Evolutionary conservation across 2,888 invertebrate species (phyloP).

Genomic region (Auanema sp.): DNA sequence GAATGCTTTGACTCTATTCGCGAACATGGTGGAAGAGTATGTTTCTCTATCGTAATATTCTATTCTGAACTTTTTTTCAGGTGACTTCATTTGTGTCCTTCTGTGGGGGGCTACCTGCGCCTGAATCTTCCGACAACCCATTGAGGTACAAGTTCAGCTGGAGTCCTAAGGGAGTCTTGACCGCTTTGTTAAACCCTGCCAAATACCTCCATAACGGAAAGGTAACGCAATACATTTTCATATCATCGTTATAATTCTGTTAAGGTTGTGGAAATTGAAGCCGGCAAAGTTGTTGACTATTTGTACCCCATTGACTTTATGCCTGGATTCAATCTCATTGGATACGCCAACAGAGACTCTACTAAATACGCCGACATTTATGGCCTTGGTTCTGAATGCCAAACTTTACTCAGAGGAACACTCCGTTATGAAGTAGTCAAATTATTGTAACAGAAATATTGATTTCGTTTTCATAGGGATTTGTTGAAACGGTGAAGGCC

Average conservation of each 20-base stretch:
- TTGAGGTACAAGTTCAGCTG: conserved; percentile 86
- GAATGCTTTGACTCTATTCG: conserved; percentile 91
- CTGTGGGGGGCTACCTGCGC: conserved; percentile 95
- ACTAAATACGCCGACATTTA: conserved; percentile 84
- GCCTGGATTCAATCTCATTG: conserved; percentile 87
- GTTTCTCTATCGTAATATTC: neutral
- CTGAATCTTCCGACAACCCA: conserved; percentile 87
- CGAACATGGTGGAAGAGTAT: conserved; percentile 78
- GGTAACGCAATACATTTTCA: conserved; percentile 67
- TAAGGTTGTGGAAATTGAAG: conserved; percentile 77
- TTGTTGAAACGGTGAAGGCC: conserved; percentile 83
- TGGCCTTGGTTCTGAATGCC: conserved; percentile 76
- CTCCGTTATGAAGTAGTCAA: conserved; percentile 77
- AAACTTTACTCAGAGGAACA: conserved; percentile 89
- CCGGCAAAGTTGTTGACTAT: conserved; percentile 84
- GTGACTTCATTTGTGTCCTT: conserved; percentile 92
- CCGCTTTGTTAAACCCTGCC: conserved; percentile 86
- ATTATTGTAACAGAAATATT: neutral
- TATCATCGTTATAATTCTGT: neutral
- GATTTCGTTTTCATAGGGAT: conserved; percentile 71
- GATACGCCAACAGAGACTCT: conserved; percentile 94
- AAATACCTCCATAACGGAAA: conserved; percentile 82
- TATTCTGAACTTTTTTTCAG: conserved; percentile 52
- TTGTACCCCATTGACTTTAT: conserved; percentile 82
- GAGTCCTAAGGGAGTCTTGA: conserved; percentile 89